Evolutionary conservation across 2,113 vertebrate genomes (phyloP).

Genomic region (Budorcas taxicolor): DNA sequence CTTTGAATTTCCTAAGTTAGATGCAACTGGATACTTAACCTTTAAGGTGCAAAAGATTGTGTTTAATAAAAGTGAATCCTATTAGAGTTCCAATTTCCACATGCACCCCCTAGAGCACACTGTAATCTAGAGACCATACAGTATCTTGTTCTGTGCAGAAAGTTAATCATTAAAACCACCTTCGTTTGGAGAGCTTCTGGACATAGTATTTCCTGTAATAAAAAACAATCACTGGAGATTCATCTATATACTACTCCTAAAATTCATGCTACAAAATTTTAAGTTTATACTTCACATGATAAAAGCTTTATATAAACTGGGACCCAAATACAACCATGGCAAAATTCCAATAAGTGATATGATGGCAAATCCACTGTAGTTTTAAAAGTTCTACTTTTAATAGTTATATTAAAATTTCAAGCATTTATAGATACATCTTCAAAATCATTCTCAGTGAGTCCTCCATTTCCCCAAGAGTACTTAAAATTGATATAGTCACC

Average conservation of each 20-base stretch:
- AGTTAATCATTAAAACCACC: not conserved
- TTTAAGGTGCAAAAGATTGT: not conserved
- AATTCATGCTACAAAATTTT: not conserved
- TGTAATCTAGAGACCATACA: not conserved
- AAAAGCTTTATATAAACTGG: not conserved
- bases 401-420: constrained; percentile 17
- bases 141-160: not conserved
- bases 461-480: not conserved
- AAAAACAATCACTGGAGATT: not conserved
- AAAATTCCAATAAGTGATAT: constrained; percentile 4
- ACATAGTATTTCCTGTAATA: not conserved
- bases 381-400: constrained; percentile 4
- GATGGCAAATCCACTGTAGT: not conserved
- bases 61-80: constrained; percentile 14
- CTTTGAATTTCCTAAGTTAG: not conserved
- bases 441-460: constrained; percentile 21
- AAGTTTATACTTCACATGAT: not conserved
- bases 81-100: constrained; percentile 19
- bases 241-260: not conserved
- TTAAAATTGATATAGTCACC: not conserved
- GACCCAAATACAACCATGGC: not conserved
- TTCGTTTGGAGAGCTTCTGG: not conserved
- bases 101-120: not conserved
- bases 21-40: constrained; percentile 1
- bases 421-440: not conserved